These are phyloP conservation scores for Pristis pectinata DNA, from an alignment of 2,797 vertebrate genomes.

Conservation along the genomic window DNA sequence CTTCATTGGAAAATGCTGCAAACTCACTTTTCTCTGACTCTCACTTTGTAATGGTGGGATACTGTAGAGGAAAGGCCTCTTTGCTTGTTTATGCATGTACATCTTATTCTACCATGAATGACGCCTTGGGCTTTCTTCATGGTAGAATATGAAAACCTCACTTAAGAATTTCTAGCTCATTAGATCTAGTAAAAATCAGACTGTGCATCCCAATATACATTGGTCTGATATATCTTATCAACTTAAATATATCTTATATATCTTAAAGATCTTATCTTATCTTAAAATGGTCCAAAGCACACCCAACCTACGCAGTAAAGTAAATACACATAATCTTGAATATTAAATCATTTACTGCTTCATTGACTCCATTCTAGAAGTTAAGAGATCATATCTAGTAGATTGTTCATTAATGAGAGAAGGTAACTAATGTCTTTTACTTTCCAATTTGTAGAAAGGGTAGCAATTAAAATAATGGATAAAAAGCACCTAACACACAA, in stretches of 20 bases:
- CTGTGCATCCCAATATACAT: neutral
- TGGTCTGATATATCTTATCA: neutral
- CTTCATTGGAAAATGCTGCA: too few species aligned
- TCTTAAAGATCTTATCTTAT: too few species aligned
- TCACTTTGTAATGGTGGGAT: too few species aligned
- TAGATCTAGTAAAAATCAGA: neutral
- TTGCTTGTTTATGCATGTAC: too few species aligned
- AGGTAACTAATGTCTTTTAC: neutral
- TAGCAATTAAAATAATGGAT: conserved; percentile 65
- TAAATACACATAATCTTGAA: neutral
- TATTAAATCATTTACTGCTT: neutral
- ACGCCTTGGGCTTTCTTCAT: too few species aligned
- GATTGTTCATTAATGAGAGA: neutral
- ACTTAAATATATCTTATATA: too few species aligned
- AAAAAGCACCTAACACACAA: conserved; percentile 53
- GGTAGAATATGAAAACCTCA: too few species aligned
- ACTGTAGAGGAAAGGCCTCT: too few species aligned
- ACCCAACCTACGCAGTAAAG: neutral
- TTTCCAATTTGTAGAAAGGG: conserved; percentile 52
- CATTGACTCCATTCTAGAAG: neutral
- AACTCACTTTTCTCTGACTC: too few species aligned
- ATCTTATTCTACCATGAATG: too few species aligned
- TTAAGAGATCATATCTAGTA: neutral
- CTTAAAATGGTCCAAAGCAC: too few species aligned
- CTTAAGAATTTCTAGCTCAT: too few species aligned